Base-by-base conservation (phyloP, 2,888 invertebrate species). In the Clunio marinus region DNA sequence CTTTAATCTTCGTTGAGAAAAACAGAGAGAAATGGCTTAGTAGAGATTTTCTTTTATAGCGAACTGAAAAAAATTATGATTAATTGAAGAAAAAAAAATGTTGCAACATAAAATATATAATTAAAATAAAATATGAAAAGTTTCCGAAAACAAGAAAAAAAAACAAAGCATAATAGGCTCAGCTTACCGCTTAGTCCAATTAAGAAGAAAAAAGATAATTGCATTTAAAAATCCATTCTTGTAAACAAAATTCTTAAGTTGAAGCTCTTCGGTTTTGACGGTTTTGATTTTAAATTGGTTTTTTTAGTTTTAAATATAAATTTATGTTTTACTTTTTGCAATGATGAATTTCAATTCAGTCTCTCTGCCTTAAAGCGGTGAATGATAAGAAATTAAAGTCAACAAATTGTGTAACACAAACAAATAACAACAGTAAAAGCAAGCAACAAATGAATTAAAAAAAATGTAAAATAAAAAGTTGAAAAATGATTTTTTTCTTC, bases 31-130 rank as follows among this genome's bases (percentile, higher is more conserved):
- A 32, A 63, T 46, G 63, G 46, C 63, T 46, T 63, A 45, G 63
- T 63, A 63, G 63, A 63, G 63, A 46, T 45, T 46, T 63, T 63
- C 45, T 45, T 63, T n/a, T 60, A 24, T 63, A 63, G 63, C 27
- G 63, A 46, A 63, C 63, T 63, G 63, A 63, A 25, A 46, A 37
- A 62, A 45, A 63, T 15, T 46, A 63, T 46, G 37, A 63, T 27
- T 25, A 51, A 51, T 51, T 51, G 20, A 17, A 51, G 51, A 15
- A 51, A 7, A 32, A 32, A 32, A 32, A 4, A 51, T 20, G 17
- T n/a, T 51, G 17, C 51, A 17, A 51, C 51, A 51, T 20, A 51
- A 22, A 51, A 51, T n/a, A 41, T 10, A n/a, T 41, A n/a, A 17
- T 51, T 17, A 20, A 22, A 15, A 51, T n/a, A 51, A 51, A 17